These are phyloP conservation scores for Morinoia aosen DNA, from an alignment of 2,888 invertebrate species.

Conservation along the genomic window DNA sequence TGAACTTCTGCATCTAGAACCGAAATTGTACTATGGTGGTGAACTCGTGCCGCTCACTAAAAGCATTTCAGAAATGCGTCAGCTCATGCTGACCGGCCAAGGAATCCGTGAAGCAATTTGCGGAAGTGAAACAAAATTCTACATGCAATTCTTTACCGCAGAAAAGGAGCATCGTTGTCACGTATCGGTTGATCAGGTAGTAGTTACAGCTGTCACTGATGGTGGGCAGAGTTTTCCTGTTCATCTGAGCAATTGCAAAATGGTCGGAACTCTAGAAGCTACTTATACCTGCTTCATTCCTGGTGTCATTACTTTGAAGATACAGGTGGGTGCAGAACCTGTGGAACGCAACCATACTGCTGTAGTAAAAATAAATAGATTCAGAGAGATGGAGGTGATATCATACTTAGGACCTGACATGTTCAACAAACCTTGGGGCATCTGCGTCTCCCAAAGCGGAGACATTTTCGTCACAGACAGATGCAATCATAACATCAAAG, in stretches of 20 bases:
- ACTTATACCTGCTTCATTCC: background rate
- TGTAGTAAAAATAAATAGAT: background rate
- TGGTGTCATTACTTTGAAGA: background rate
- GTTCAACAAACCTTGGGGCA: slow-evolving; percentile 80
- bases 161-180: background rate
- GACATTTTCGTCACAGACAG: slow-evolving; percentile 81
- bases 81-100: background rate
- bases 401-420: background rate
- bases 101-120: background rate
- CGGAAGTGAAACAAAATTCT: background rate
- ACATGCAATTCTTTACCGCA: background rate
- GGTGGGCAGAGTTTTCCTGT: background rate
- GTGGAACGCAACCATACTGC: background rate
- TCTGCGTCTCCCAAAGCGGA: slow-evolving; percentile 86
- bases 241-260: background rate
- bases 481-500: slow-evolving; percentile 89
- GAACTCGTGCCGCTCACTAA: background rate
- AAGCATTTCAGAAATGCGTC: background rate
- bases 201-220: background rate
- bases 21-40: background rate
- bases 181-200: background rate
- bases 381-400: background rate
- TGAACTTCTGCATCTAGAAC: background rate
- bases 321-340: background rate
- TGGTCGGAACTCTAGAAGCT: background rate